phyloP scores from a whole-genome alignment of 2,113 vertebrate species.

The Rhagologus leucostigma region DNA sequence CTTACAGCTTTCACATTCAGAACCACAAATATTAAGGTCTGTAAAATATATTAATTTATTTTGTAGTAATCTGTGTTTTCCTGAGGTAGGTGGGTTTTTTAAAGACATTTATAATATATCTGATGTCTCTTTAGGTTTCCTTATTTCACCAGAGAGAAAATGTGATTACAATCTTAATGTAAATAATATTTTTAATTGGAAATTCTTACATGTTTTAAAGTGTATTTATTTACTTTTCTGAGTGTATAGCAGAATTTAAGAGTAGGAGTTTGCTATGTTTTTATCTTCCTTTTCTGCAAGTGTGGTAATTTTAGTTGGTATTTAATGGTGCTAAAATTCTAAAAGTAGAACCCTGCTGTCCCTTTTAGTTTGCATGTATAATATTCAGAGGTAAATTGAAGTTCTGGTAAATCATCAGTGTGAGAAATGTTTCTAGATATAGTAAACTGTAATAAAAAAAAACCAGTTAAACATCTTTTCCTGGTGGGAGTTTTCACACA shows the following conservation, averaged over 20 bases:
- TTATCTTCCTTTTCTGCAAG: slow-evolving; percentile 26
- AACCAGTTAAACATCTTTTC: slow-evolving; percentile 35
- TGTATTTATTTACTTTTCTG: slow-evolving; percentile 38
- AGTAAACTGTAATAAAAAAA: slow-evolving; percentile 53
- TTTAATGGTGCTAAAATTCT: slow-evolving; percentile 41
- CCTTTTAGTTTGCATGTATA: slow-evolving; percentile 14
- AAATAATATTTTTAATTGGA: slow-evolving; percentile 22
- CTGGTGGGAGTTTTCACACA: slow-evolving; percentile 53
- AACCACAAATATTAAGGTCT: background rate
- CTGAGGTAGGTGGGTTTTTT: background rate
- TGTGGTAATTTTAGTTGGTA: slow-evolving; percentile 22
- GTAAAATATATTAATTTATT: background rate
- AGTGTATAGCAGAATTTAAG: slow-evolving; percentile 10
- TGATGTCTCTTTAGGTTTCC: background rate
- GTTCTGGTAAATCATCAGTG: slow-evolving; percentile 37
- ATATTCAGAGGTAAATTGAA: slow-evolving; percentile 34
- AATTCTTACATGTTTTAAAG: background rate
- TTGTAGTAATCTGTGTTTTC: background rate
- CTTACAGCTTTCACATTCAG: background rate
- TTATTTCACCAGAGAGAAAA: slow-evolving; percentile 2
- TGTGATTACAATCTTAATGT: background rate
- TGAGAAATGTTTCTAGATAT: slow-evolving; percentile 42
- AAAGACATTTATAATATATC: background rate
- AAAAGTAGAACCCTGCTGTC: slow-evolving; percentile 43
- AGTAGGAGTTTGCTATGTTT: slow-evolving; percentile 37